These are phyloP conservation scores for Calameuta idolon DNA, from an alignment of 2,888 invertebrate species.

Conservation along the genomic window DNA sequence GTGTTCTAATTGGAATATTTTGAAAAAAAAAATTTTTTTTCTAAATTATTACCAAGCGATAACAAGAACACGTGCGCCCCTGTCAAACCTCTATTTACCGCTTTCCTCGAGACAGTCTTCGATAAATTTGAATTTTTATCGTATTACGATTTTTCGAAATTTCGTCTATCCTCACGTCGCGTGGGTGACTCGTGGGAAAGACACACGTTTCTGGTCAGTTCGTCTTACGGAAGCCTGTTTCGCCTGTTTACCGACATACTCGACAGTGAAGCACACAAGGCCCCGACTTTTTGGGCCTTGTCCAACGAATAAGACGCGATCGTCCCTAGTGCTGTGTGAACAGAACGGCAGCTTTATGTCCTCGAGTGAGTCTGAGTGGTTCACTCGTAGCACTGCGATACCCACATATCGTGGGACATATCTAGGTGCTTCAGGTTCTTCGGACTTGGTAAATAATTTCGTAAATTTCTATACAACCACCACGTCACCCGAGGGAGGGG, in stretches of 20 bases:
- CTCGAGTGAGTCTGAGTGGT: not conserved
- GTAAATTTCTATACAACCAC: not conserved
- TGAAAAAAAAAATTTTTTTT: not conserved
- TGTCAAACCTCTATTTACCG: not conserved
- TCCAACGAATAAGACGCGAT: not conserved
- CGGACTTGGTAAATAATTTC: constrained; percentile 4
- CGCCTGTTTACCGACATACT: not conserved
- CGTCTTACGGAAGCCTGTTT: not conserved
- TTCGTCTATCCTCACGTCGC: not conserved
- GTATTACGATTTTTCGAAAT: not conserved
- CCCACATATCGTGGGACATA: constrained; percentile 8
- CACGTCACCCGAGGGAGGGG: not conserved
- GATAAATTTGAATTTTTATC: not conserved
- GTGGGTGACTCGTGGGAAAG: constrained; percentile 42
- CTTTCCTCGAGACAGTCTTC: too few relatives aligned
- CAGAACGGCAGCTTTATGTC: not conserved
- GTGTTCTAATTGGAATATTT: not conserved
- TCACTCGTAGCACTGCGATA: not conserved
- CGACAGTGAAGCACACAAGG: not conserved
- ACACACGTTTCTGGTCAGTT: constrained; percentile 20
- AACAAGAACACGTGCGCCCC: too few relatives aligned
- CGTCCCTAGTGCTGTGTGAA: not conserved
- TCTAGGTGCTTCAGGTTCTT: not conserved
- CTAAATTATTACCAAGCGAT: not conserved
- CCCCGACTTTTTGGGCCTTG: not conserved